Conservation (phyloP, 2,113 vertebrate species). For the Tylochromis polylepis region DNA sequence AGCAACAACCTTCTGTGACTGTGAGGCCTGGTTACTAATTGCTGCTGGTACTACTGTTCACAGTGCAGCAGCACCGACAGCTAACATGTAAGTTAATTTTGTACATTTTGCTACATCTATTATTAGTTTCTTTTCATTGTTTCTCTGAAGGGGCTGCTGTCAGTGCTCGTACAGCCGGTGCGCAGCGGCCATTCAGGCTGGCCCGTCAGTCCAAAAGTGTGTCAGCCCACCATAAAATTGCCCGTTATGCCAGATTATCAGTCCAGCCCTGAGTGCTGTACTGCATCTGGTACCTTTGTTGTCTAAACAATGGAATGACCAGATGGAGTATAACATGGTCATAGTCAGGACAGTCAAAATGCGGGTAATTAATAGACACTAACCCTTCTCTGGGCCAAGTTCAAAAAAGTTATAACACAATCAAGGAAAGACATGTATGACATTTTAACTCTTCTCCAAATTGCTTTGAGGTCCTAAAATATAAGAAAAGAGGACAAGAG, state of each 20-base stretch:
- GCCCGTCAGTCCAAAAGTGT: not conserved
- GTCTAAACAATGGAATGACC: not conserved
- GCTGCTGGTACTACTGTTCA: not conserved
- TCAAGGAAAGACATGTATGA: not conserved
- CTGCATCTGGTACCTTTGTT: not conserved
- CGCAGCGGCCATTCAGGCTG: not conserved
- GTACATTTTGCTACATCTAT: not conserved
- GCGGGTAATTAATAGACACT: not conserved
- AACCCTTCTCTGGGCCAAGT: not conserved
- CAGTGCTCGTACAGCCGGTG: not conserved
- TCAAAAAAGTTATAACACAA: not conserved
- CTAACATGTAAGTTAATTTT: not conserved
- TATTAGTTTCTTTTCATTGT: not conserved
- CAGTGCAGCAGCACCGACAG: not conserved
- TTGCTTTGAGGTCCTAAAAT: not conserved
- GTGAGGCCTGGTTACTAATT: not conserved
- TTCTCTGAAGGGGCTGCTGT: not conserved
- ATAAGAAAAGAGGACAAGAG: not conserved
- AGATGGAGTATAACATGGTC: not conserved
- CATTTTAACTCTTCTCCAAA: not conserved
- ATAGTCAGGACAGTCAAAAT: not conserved
- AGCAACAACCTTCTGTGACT: not conserved
- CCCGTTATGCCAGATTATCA: not conserved
- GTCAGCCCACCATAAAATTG: not conserved
- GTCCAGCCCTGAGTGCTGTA: not conserved